These are phyloP conservation scores for Aviceda subcristata DNA, from an alignment of 2,113 vertebrate species.

Conservation along the genomic window DNA sequence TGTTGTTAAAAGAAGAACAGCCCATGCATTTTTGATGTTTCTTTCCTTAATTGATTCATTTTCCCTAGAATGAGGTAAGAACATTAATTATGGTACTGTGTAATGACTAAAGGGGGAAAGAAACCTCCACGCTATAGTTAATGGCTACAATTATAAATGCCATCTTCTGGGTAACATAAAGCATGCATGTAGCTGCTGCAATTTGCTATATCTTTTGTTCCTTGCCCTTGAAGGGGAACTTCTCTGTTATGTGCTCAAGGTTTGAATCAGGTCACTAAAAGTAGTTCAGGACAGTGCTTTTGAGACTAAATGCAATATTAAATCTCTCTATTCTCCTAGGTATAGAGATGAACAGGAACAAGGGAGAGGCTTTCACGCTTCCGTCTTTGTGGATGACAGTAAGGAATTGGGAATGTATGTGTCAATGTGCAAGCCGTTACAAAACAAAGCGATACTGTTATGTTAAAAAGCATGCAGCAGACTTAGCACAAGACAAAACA, in stretches of 20 bases:
- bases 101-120: constrained; percentile 28
- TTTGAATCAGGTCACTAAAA: constrained; percentile 48
- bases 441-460: constrained; percentile 21
- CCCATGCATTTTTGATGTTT: constrained; percentile 12
- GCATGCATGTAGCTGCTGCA: neutral
- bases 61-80: constrained; percentile 10
- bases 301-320: constrained; percentile 37
- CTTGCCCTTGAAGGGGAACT: constrained; percentile 45
- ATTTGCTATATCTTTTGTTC: constrained; percentile 31
- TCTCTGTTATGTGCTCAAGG: constrained; percentile 25
- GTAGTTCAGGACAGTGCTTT: constrained; percentile 51
- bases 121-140: neutral
- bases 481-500: constrained; percentile 57
- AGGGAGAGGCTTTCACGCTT: constrained; percentile 6
- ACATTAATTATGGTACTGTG: constrained; percentile 18
- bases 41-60: constrained; percentile 43
- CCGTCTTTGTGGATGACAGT: neutral
- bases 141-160: constrained; percentile 33
- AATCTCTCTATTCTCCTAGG: constrained; percentile 46
- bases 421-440: neutral
- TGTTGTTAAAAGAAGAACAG: neutral
- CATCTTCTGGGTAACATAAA: constrained; percentile 19
- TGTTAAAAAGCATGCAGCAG: constrained; percentile 29
- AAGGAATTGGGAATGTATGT: neutral
- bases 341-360: neutral